Base-by-base conservation (phyloP, 1,140 invertebrate species). In the Elymnias hypermnestra region DNA sequence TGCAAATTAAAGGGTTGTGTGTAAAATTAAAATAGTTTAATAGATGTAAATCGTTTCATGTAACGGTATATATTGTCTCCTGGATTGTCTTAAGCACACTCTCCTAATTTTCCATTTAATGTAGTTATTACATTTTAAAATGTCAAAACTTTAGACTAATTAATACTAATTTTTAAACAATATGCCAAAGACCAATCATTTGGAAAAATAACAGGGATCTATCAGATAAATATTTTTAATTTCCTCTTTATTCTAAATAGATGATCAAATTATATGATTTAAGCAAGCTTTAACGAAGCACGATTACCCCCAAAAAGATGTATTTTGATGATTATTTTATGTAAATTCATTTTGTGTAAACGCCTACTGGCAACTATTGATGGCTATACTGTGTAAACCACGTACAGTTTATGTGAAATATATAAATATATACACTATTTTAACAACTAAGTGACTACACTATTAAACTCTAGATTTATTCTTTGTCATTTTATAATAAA, bases 1-100 rank as follows among this genome's bases (percentile, higher is more conserved):
- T 85, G 81, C 81, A 85, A 83, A 83, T 75, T 81, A 81, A 83
- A 85, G 71, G 81, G 81, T 85, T 85, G 81, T 85, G 81, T 85
- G 81, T 85, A 85, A 83, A 81, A 71, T 81, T 75, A 81, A 84
- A 72, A 81, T 79, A 79, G 71, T 75, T 73, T 70, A 78, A 71
- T 78, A 82, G 68, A 72, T 77, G 52, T 78, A 77, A 76, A 70
- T 74, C 59, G 68, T 74, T 78, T 33, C 63, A 48, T 38, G 58
- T 72, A 63, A 77, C 62, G 66, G 65, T 46, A 65, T 55, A 42
- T 50, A 57, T 61, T 65, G 58, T 68, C 45, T 75, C 59, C 61
- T 63, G 49, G 43, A 64, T 70, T 61, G 43, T 63, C 57, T 66
- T 36, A 59, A 42, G 74, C 71, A 75, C 72, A 77, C 65, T 68